phyloP scores from a whole-genome alignment of 2,797 vertebrate genomes.

The Garrulus glandarius region DNA sequence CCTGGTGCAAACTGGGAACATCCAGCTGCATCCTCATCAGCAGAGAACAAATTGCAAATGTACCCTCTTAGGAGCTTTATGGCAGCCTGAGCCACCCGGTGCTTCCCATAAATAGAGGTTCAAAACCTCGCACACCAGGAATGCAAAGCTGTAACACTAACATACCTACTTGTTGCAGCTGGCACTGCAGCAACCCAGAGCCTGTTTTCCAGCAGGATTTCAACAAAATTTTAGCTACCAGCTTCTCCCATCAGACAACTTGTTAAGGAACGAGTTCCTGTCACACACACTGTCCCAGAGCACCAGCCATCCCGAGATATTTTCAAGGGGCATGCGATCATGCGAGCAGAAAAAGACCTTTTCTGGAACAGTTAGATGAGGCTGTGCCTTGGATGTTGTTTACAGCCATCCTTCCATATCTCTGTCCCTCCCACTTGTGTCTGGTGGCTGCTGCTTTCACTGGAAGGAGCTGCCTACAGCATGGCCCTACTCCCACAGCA shows the following conservation, averaged over 20 bases:
- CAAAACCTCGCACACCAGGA: neutral
- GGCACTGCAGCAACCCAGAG: neutral
- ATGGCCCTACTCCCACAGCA: neutral
- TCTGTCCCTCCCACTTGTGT: neutral
- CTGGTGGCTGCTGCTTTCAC: neutral
- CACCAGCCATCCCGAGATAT: neutral
- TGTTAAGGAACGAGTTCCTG: neutral
- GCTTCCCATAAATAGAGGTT: neutral
- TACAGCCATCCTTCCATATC: neutral
- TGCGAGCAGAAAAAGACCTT: neutral
- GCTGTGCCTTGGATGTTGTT: neutral
- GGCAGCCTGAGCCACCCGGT: neutral
- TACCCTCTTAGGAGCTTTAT: neutral
- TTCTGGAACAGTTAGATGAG: neutral
- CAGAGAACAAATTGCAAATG: neutral
- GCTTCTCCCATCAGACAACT: neutral
- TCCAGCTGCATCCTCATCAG: neutral
- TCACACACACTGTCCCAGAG: neutral
- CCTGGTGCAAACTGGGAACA: neutral
- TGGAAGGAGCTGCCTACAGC: neutral
- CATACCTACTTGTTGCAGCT: neutral
- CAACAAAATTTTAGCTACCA: neutral
- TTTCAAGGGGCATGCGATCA: neutral
- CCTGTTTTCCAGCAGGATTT: neutral
- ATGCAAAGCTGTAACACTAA: neutral